A percentile compares a stretch with the other conserved stretches of the same genome.
Conservation (phyloP, 2,797 vertebrate genomes). For the Siniperca undulata region DNA sequence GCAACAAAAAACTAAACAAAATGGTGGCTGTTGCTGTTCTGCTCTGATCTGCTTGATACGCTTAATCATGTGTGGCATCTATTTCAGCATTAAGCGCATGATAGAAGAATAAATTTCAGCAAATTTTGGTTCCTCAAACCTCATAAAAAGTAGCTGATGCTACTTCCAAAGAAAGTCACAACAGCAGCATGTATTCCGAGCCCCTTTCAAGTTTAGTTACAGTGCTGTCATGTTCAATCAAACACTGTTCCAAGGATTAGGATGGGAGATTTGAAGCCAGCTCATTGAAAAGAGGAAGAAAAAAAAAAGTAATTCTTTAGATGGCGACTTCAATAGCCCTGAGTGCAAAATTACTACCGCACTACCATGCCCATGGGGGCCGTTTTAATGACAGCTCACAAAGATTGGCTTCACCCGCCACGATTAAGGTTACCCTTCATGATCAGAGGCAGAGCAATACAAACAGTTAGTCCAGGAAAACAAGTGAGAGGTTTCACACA, state of each 20-base stretch:
- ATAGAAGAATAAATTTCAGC: conserved; percentile 55
- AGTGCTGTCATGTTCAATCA: conserved; percentile 82
- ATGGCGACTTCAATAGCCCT: conserved; percentile 83
- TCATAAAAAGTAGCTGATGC: conserved; percentile 74
- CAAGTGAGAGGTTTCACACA: conserved; percentile 76
- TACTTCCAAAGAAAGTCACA: conserved; percentile 75
- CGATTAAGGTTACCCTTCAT: conserved; percentile 84
- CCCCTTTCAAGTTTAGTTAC: conserved; percentile 82
- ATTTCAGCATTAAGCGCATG: conserved; percentile 1
- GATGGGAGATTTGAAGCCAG: conserved; percentile 75
- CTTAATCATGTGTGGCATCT: conserved; percentile 8
- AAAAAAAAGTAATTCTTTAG: conserved; percentile 74
- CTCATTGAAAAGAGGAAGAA: conserved; percentile 60
- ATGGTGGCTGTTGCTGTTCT: conserved; percentile 16
- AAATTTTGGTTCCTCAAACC: conserved; percentile 65
- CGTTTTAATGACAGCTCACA: conserved; percentile 87
- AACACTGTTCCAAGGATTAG: conserved; percentile 70
- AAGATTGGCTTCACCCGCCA: conserved; percentile 80
- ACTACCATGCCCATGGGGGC: conserved; percentile 76
- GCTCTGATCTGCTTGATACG: neutral
- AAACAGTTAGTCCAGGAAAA: conserved; percentile 85
- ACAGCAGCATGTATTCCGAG: conserved; percentile 72
- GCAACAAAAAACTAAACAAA: conserved; percentile 7
- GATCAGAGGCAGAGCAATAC: conserved; percentile 83
- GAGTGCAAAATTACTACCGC: conserved; percentile 78